phyloP scores from a whole-genome alignment of 2,888 invertebrate species.

The Eudemis profundana region DNA sequence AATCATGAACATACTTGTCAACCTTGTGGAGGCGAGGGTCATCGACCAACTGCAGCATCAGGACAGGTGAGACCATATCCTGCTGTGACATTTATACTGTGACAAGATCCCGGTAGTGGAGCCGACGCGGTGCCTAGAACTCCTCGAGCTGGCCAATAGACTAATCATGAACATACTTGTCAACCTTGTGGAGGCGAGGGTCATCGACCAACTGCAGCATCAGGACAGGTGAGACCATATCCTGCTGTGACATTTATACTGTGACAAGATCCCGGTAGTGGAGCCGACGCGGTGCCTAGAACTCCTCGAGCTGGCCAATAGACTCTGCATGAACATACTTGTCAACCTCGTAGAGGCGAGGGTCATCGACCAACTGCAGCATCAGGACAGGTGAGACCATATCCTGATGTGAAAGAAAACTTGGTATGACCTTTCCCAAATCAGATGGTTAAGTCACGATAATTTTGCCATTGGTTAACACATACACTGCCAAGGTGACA shows the following conservation, averaged over 20 bases:
- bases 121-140: constrained; percentile 91
- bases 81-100: neutral
- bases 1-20: constrained; percentile 94
- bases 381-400: constrained; percentile 66
- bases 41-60: constrained; percentile 86
- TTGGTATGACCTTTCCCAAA: too few relatives aligned
- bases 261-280: constrained; percentile 15
- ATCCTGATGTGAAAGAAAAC: neutral
- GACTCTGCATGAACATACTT: constrained; percentile 95
- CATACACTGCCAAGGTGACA: too few relatives aligned
- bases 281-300: constrained; percentile 92
- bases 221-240: constrained; percentile 64
- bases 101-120: constrained; percentile 61
- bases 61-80: constrained; percentile 62
- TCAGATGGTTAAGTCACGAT: too few relatives aligned
- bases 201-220: constrained; percentile 87
- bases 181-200: constrained; percentile 93
- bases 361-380: constrained; percentile 88
- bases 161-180: constrained; percentile 95
- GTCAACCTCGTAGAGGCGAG: constrained; percentile 94
- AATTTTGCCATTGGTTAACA: too few relatives aligned
- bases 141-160: constrained; percentile 95
- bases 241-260: neutral
- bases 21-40: constrained; percentile 93
- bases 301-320: constrained; percentile 95